Conservation (phyloP, 2,797 vertebrate species). For the Sparus aurata region DNA sequence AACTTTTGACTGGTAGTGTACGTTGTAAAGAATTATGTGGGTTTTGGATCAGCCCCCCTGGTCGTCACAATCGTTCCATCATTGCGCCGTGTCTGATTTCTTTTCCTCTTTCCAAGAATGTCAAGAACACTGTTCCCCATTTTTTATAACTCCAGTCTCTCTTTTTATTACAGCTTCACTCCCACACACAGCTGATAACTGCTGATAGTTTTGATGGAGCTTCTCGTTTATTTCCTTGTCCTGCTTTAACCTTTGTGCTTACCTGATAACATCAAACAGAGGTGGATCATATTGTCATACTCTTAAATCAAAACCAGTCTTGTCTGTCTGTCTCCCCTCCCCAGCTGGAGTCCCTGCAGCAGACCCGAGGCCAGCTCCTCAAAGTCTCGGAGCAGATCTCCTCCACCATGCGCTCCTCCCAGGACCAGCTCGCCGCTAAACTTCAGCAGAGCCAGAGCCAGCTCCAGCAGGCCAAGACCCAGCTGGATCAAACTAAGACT, state of each 20-base stretch:
- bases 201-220: background rate
- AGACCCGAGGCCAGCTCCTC: conserved; percentile 87
- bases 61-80: conserved; percentile 1
- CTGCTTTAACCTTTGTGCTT: background rate
- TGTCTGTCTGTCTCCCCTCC: background rate
- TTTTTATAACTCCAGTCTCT: background rate
- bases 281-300: background rate
- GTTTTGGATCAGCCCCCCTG: background rate
- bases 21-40: background rate
- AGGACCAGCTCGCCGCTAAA: conserved; percentile 84
- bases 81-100: conserved; percentile 8
- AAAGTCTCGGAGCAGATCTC: conserved; percentile 84
- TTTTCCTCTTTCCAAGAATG: conserved; percentile 14
- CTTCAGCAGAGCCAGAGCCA: conserved; percentile 80
- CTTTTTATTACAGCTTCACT: background rate
- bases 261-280: background rate
- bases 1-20: too few species aligned
- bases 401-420: conserved; percentile 82
- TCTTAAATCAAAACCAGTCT: background rate
- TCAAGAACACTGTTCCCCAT: background rate
- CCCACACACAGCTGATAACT: background rate
- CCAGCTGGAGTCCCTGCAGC: conserved; percentile 86
- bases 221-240: background rate
- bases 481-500: conserved; percentile 52
- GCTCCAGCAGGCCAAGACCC: conserved; percentile 54